Conservation (phyloP, 2,888 invertebrate genomes). For the Dynastes maya region DNA sequence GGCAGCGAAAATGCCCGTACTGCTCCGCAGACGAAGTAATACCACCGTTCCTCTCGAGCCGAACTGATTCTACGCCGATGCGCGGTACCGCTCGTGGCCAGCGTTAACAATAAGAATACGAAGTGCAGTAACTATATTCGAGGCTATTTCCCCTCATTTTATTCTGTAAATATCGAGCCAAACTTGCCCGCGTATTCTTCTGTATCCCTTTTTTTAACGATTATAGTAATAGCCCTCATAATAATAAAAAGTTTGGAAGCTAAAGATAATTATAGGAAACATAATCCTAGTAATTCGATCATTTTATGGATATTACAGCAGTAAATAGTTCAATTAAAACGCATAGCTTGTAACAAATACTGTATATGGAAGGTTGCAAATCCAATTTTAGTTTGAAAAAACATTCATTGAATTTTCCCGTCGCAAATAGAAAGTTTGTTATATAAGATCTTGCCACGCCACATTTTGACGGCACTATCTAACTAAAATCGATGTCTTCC, state of each 20-base stretch:
- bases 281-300: constrained; percentile 19
- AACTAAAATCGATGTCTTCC: neutral
- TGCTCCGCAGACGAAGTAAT: too few species aligned
- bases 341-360: constrained; percentile 15
- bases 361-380: constrained; percentile 4
- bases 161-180: constrained; percentile 18
- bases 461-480: neutral
- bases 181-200: neutral
- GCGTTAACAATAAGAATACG: neutral
- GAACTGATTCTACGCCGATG: too few species aligned
- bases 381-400: too few species aligned
- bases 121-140: constrained; percentile 14
- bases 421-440: neutral
- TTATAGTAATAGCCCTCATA: constrained; percentile 22
- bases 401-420: too few species aligned
- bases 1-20: too few species aligned
- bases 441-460: neutral
- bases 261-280: constrained; percentile 17
- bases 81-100: too few species aligned
- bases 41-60: too few species aligned
- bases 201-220: constrained; percentile 28
- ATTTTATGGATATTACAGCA: constrained; percentile 25
- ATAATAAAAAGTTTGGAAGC: constrained; percentile 40
- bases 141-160: constrained; percentile 4
- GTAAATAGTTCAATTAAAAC: constrained; percentile 33